Percentiles rank a stretch among this genome's conserved stretches.
These are phyloP conservation scores for Branchellion lobata DNA, from an alignment of 2,888 invertebrate species.

Conservation along the genomic window DNA sequence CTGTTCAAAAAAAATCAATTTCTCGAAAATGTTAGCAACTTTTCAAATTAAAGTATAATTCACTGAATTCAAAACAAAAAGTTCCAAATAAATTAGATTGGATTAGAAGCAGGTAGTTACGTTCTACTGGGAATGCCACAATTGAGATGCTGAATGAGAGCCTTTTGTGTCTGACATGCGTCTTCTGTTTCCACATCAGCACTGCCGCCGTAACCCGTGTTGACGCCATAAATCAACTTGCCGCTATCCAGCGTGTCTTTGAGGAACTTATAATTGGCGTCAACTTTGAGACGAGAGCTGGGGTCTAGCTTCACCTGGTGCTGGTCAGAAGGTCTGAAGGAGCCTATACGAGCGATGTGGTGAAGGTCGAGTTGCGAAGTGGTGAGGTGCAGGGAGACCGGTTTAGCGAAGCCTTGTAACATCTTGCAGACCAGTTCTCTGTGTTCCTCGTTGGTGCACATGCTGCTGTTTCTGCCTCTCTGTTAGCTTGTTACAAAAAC, in stretches of 20 bases:
- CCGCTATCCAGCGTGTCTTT: conserved; percentile 44
- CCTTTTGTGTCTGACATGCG: conserved; percentile 45
- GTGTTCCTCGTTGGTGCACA: neutral
- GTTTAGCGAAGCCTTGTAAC: neutral
- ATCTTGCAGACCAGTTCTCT: neutral
- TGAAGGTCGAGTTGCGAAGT: neutral
- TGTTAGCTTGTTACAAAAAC: too few relatives aligned
- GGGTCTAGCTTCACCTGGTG: conserved; percentile 5
- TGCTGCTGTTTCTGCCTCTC: too few relatives aligned
- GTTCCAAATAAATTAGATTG: too few relatives aligned
- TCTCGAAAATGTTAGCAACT: too few relatives aligned
- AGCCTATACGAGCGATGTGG: conserved; percentile 8
- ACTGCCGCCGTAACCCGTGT: conserved; percentile 53
- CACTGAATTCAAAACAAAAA: too few relatives aligned
- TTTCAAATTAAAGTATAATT: too few relatives aligned
- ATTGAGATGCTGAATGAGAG: conserved; percentile 50
- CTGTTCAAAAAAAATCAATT: too few relatives aligned
- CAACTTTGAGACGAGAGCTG: conserved; percentile 14
- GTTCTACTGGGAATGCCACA: conserved; percentile 44
- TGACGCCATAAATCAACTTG: conserved; percentile 52
- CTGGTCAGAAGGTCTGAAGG: neutral
- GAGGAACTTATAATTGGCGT: conserved; percentile 48
- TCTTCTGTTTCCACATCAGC: conserved; percentile 52
- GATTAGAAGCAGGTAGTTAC: too few relatives aligned
- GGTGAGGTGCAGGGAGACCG: neutral